Conservation (phyloP, 1,140 invertebrate species). For the Cryptotermes secundus region DNA sequence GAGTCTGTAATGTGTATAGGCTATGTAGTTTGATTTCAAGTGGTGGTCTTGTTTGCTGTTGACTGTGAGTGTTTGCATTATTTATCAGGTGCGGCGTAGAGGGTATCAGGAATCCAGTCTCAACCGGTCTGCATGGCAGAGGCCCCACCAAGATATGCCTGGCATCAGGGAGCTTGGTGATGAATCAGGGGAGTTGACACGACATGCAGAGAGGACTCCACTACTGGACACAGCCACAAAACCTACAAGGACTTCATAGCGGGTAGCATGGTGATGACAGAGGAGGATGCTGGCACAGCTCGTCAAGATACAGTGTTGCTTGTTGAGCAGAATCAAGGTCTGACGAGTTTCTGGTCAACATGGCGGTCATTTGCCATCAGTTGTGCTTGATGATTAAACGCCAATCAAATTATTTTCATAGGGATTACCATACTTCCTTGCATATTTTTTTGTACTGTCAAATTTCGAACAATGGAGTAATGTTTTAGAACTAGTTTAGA, state of each 20-base stretch:
- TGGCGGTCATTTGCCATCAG: too few species aligned
- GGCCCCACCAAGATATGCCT: conserved; percentile 49
- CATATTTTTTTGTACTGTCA: not conserved
- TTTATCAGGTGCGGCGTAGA: conserved; percentile 45
- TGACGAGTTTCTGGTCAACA: too few species aligned
- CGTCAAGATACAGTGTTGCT: too few species aligned
- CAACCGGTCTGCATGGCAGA: conserved; percentile 48
- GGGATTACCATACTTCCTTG: not conserved
- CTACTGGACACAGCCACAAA: conserved; percentile 43
- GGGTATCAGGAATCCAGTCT: conserved; percentile 47
- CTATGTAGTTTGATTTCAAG: too few species aligned
- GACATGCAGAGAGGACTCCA: conserved; percentile 47
- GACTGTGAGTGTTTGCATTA: too few species aligned
- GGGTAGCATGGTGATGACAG: conserved; percentile 21
- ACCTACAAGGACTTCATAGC: conserved; percentile 44
- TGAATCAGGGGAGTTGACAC: conserved; percentile 47
- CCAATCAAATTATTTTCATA: not conserved
- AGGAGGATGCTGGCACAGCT: not conserved
- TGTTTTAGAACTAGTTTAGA: too few species aligned
- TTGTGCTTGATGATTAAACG: too few species aligned
- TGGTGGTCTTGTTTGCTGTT: too few species aligned
- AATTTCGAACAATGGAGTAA: too few species aligned
- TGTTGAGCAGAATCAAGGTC: too few species aligned
- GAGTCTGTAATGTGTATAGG: too few species aligned
- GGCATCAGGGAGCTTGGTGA: conserved; percentile 49